These are phyloP conservation scores for Ciconia stormi DNA, from an alignment of 2,113 vertebrate species.

Conservation along the genomic window DNA sequence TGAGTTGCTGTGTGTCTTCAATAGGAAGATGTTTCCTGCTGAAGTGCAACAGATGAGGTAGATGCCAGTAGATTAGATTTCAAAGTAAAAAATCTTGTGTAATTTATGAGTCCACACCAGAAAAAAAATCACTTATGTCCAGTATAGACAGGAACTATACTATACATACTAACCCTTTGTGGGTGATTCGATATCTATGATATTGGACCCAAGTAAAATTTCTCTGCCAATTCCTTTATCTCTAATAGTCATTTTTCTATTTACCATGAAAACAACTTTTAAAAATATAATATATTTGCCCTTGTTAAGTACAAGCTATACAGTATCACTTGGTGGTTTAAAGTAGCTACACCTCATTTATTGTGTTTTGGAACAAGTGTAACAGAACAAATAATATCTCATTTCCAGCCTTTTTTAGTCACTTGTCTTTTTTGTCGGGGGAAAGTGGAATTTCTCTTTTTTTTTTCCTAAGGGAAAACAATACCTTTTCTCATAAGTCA, in stretches of 20 bases:
- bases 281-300: background rate
- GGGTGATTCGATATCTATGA: background rate
- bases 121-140: background rate
- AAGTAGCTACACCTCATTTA: background rate
- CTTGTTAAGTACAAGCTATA: background rate
- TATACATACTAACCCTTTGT: background rate
- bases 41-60: background rate
- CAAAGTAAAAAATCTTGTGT: background rate
- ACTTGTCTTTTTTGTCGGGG: background rate
- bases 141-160: background rate
- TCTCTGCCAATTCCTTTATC: background rate
- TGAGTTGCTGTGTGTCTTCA: background rate
- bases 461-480: background rate
- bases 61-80: background rate
- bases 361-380: background rate
- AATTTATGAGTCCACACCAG: background rate
- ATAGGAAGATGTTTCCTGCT: background rate
- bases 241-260: background rate
- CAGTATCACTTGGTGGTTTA: background rate
- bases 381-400: background rate
- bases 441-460: background rate
- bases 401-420: background rate
- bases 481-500: background rate
- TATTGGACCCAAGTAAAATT: background rate
- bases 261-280: background rate